Base-by-base conservation (phyloP, 1,140 invertebrate species). In the Sycophila sp. region DNA sequence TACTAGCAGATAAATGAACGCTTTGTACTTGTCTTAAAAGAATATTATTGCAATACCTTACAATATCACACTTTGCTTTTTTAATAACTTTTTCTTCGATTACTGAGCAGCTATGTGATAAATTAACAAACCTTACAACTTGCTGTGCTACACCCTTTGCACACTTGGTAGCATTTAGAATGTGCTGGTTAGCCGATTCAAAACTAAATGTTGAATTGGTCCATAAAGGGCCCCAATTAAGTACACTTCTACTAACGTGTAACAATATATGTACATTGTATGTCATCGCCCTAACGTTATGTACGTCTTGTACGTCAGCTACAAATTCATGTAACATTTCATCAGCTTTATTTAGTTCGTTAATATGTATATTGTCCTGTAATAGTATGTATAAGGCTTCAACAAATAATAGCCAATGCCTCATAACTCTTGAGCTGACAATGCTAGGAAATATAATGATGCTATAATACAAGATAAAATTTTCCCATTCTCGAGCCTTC, bases 401-500 rank as follows among this genome's bases (percentile, higher is more conserved):
- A 1, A 72, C 64, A 56, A 72, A 47, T 32, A 68, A 47, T 13
- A 28, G 5, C 71, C 59, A 68, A 49, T 72, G 59, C 7, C 38
- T 47, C 11, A 72, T 22, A 15, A 24, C 36, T 32, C 34, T 22
- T 55, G 17, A 13, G 8, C 19, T 19, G 28, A 67, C 24, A 36
- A 69, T 15, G 15, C 19, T 24, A 17, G 22, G 10, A 30, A 68
- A 13, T 28, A 72, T 34, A 17, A 65, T 55, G 26, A 69, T 7
- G 19, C 58, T 64, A 36, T 64, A 68, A 58, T 38, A 30, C 62
- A 72, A 24, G 4, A 68, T 10, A 42, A 34, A 72, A 24, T 72
- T 72, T 38, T 72, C 71, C 56, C 58, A 69, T 28, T 72, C 71
- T 26, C 40, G 59, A n/a, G 51, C 53, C 42, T 69, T 69, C 38